Percentiles rank a stretch among this genome's conserved stretches.
Conservation (phyloP, 2,797 vertebrate species). For the Carapus acus region DNA sequence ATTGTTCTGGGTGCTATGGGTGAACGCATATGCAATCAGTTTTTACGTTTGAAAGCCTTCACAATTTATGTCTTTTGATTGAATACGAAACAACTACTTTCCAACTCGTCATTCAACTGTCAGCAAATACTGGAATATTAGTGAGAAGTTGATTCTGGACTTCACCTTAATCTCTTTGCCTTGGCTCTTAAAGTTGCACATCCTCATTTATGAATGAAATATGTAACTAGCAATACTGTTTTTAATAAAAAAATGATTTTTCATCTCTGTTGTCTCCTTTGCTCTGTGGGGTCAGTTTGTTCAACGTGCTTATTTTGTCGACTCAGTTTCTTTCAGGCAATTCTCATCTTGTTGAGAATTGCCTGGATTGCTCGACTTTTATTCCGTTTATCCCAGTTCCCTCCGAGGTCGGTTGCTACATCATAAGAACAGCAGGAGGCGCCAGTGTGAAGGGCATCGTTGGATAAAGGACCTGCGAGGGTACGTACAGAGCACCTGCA, state of each 20-base stretch:
- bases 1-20: slow-evolving; percentile 71
- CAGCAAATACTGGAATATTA: slow-evolving; percentile 63
- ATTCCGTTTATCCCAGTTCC: too few relatives aligned
- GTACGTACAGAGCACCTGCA: too few relatives aligned
- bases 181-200: slow-evolving; percentile 78
- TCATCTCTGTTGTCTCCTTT: slow-evolving; percentile 2
- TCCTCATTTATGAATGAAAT: slow-evolving; percentile 74
- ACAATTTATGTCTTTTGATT: slow-evolving; percentile 68
- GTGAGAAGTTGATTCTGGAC: slow-evolving; percentile 59
- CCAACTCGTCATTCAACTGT: slow-evolving; percentile 34
- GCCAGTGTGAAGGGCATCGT: too few relatives aligned
- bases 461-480: too few relatives aligned
- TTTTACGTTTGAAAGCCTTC: slow-evolving; percentile 67
- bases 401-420: too few relatives aligned
- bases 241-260: slow-evolving; percentile 75
- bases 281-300: background rate
- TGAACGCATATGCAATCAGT: slow-evolving; percentile 78
- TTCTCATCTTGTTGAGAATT: too few relatives aligned
- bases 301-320: too few relatives aligned
- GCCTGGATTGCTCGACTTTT: too few relatives aligned
- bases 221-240: slow-evolving; percentile 81
- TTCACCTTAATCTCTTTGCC: slow-evolving; percentile 70
- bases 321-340: too few relatives aligned
- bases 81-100: slow-evolving; percentile 58
- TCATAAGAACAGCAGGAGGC: too few relatives aligned